phyloP scores from a whole-genome alignment of 2,113 vertebrate genomes.

The Alligator mississippiensis region DNA sequence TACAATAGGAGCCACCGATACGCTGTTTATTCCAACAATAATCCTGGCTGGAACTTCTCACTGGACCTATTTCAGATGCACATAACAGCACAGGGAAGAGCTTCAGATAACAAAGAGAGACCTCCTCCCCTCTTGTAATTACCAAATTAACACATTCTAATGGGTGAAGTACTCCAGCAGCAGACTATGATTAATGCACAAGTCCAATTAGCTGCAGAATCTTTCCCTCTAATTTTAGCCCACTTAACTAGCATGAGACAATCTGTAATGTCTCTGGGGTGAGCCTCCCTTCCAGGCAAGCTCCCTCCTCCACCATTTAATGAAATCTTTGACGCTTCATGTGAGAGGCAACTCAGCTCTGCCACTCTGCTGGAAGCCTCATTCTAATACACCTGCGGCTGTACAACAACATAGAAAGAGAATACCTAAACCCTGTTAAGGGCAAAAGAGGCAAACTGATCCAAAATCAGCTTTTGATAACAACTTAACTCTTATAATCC shows the following conservation, averaged over 20 bases:
- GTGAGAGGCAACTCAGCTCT: constrained; percentile 47
- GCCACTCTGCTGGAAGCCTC: constrained; percentile 64
- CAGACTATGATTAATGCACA: constrained; percentile 74
- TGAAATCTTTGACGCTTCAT: constrained; percentile 66
- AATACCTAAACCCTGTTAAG: background rate
- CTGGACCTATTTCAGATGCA: constrained; percentile 31
- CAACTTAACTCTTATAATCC: background rate
- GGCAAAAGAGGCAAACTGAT: background rate
- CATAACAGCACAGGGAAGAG: constrained; percentile 64
- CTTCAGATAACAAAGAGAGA: constrained; percentile 69
- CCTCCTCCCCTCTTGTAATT: constrained; percentile 76
- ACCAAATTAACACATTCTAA: constrained; percentile 81
- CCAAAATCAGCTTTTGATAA: background rate
- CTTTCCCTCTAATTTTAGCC: constrained; percentile 72
- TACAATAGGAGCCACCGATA: constrained; percentile 25
- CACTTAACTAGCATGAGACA: constrained; percentile 71
- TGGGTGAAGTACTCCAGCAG: constrained; percentile 72
- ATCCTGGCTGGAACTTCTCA: constrained; percentile 3
- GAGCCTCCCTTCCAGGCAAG: constrained; percentile 35
- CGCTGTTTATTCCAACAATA: background rate
- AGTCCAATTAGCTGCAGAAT: constrained; percentile 73
- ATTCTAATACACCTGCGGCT: background rate
- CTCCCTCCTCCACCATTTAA: constrained; percentile 69
- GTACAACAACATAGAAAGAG: accelerated
- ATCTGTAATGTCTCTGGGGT: constrained; percentile 69